Percentiles rank a stretch among this genome's conserved stretches.
phyloP scores from a whole-genome alignment of 2,888 invertebrate species.

The Melinaea menophilus region DNA sequence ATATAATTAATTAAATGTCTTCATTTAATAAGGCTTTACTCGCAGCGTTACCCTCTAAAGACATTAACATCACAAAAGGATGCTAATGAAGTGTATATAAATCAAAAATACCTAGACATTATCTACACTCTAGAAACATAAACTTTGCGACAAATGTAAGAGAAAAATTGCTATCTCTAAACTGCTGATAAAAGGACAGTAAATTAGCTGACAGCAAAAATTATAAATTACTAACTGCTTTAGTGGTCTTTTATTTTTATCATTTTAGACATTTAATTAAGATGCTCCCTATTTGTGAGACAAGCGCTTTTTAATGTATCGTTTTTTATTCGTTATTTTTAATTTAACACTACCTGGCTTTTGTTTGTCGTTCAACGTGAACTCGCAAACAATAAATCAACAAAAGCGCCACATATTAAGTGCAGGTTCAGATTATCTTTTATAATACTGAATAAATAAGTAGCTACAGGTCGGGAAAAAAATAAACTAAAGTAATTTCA shows the following conservation, averaged over 20 bases:
- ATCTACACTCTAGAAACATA: no score
- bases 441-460: no score
- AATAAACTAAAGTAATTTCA: no score
- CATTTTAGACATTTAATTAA: background rate
- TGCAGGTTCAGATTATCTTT: no score
- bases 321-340: background rate
- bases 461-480: no score
- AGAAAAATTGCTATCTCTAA: constrained; percentile 47
- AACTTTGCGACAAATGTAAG: constrained; percentile 23
- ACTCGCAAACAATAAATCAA: no score
- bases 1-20: background rate
- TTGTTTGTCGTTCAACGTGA: no score
- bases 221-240: constrained; percentile 34
- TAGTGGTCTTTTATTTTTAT: background rate
- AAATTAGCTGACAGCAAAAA: constrained; percentile 41
- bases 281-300: background rate
- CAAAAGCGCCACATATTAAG: no score
- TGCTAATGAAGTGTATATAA: background rate
- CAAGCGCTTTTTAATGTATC: background rate
- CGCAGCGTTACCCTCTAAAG: background rate
- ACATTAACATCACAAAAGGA: background rate
- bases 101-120: no score
- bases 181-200: constrained; percentile 49
- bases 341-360: background rate
- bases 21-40: background rate